Conservation (phyloP, 64 coral and sea anemone genomes). For the Stylophora pistillata region DNA sequence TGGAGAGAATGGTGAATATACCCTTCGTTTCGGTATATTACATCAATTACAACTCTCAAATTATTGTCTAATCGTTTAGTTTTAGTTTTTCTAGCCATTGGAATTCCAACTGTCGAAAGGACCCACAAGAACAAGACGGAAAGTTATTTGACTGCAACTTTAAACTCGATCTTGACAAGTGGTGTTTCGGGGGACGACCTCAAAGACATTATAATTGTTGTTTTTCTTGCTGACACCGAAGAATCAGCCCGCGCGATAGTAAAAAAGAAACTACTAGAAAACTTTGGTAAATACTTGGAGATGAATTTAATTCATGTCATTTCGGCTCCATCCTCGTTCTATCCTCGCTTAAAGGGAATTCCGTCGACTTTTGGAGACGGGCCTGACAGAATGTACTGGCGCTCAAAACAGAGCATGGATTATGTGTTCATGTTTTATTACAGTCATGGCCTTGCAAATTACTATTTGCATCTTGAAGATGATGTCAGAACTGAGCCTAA, state of each 20-base stretch:
- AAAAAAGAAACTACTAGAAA: slow-evolving; percentile 11
- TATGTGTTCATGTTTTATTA: slow-evolving; percentile 80
- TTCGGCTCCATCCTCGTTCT: slow-evolving; percentile 69
- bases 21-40: background rate
- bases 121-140: slow-evolving; percentile 68
- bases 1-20: background rate
- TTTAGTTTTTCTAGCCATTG: slow-evolving; percentile 81
- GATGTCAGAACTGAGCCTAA: slow-evolving; percentile 47
- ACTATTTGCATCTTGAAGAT: slow-evolving; percentile 92
- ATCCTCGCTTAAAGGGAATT: slow-evolving; percentile 70
- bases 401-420: slow-evolving; percentile 86
- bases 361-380: slow-evolving; percentile 44
- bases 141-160: slow-evolving; percentile 62
- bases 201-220: slow-evolving; percentile 48
- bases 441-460: slow-evolving; percentile 51
- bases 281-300: slow-evolving; percentile 54
- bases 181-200: slow-evolving; percentile 28
- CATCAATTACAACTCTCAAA: too few relatives aligned
- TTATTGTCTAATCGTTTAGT: background rate
- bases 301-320: slow-evolving; percentile 78
- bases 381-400: slow-evolving; percentile 84
- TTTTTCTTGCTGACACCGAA: slow-evolving; percentile 76
- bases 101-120: slow-evolving; percentile 80
- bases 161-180: slow-evolving; percentile 48
- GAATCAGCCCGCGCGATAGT: slow-evolving; percentile 50